Base-by-base conservation (phyloP, 2,113 vertebrate species). In the Promerops cafer region DNA sequence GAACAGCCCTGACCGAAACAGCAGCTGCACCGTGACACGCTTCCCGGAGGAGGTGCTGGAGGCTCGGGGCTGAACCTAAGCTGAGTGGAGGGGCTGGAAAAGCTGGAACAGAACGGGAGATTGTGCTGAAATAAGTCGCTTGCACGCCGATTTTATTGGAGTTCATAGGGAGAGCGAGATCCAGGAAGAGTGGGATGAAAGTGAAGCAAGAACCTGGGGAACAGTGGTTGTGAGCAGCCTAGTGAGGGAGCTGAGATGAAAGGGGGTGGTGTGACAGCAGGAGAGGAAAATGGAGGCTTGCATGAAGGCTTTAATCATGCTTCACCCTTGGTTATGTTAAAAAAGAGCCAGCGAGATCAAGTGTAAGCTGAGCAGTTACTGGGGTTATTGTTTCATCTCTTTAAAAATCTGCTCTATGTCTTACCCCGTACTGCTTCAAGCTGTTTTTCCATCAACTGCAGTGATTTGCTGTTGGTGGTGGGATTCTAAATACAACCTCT, bases 141-240 rank as follows among this genome's bases (percentile, higher is more conserved):
- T 61, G 37, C 15, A 2, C 12, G 0, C 3, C 2, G 30, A 0
- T 27, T 63, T 45, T 15, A 10, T 2, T 17, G 57, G 19, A 7
- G 8, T 31, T 6, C 23, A 20, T 3, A 33, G 18, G 31, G 28
- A 86, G 20, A 37, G 37, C 8, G 13, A 28, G 39, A 13, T 16
- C 15, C 18, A 2, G 37, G 52, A 10, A 31, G 15, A 15, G n/a
- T 3, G 37, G 16, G 22, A 26, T 24, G 71, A 61, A 70, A 0
- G 2, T 30, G 13, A 21, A 52, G 61, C 9, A 23, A 27, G 57
- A n/a, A 82, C 3, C 8, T 3, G 22, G 5, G 24, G 13, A 6
- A 0, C 37, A 19, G 57, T 3, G 52, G 4, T 23, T 57, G 56
- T 42, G 47, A 75, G 52, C 9, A 4, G 24, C 44, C 42, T 39